Percentiles rank a stretch among this genome's conserved stretches.
Conservation (phyloP, 1,140 invertebrate species). For the Babylonia areolata region DNA sequence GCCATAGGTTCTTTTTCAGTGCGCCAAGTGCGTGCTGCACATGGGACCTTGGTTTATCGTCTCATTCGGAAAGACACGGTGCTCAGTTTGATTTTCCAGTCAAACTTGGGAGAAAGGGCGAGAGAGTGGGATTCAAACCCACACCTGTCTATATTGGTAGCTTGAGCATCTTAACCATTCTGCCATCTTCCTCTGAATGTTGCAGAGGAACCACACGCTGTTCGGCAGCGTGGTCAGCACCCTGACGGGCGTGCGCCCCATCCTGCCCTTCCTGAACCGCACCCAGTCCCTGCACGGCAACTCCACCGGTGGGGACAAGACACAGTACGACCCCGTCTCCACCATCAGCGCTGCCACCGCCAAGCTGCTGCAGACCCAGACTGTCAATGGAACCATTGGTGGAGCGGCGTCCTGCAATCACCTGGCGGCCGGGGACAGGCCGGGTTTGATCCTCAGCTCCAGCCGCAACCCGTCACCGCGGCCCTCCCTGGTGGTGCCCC, state of each 20-base stretch:
- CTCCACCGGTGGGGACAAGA: slow-evolving; percentile 32
- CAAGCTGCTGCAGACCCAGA: slow-evolving; percentile 33
- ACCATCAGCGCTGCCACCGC: slow-evolving; percentile 32
- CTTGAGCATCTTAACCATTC: too few species aligned
- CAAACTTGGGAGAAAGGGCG: too few species aligned
- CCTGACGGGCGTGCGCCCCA: slow-evolving; percentile 65
- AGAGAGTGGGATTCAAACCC: too few species aligned
- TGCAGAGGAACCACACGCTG: slow-evolving; percentile 96
- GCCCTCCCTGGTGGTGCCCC: neutral
- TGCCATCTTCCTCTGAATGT: too few species aligned
- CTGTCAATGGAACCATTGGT: slow-evolving; percentile 44
- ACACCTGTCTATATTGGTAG: too few species aligned
- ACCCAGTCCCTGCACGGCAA: slow-evolving; percentile 69
- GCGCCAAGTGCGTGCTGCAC: too few species aligned
- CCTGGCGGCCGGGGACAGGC: slow-evolving; percentile 32
- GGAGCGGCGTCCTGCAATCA: slow-evolving; percentile 45
- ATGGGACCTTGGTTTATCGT: too few species aligned
- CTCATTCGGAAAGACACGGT: too few species aligned
- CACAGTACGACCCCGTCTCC: neutral
- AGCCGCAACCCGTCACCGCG: slow-evolving; percentile 30
- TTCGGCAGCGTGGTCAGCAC: slow-evolving; percentile 84
- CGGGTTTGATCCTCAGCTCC: slow-evolving; percentile 34
- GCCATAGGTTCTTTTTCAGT: too few species aligned
- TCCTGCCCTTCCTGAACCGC: slow-evolving; percentile 65
- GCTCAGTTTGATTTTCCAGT: too few species aligned